A percentile compares a stretch with the other conserved stretches of the same genome.
Evolutionary conservation across 2,888 invertebrate species (phyloP).

Genomic region (Dascillus cervinus): DNA sequence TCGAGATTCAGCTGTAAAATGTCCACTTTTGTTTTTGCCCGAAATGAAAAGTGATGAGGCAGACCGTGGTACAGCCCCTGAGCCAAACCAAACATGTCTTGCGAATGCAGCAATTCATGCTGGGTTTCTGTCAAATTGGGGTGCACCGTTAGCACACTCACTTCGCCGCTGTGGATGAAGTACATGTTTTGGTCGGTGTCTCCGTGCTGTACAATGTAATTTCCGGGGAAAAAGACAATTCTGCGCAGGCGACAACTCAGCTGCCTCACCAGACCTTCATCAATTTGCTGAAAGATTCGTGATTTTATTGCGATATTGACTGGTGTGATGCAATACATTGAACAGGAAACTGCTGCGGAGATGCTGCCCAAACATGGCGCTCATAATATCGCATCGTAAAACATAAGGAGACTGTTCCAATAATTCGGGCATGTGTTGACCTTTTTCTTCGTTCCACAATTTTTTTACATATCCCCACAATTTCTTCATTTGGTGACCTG

Average conservation of each 20-base stretch:
- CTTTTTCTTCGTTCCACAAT: conserved; percentile 7
- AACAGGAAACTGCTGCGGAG: conserved; percentile 6
- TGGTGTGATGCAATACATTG: conserved; percentile 1
- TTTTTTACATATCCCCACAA: conserved; percentile 41
- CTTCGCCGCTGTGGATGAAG: conserved; percentile 50
- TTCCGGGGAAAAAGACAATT: conserved; percentile 48
- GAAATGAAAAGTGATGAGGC: conserved; percentile 48
- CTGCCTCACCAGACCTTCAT: conserved; percentile 46
- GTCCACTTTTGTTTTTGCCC: conserved; percentile 47
- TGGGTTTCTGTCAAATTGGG: conserved; percentile 43
- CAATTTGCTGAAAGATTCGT: conserved; percentile 41
- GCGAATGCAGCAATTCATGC: conserved; percentile 46
- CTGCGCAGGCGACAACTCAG: conserved; percentile 45
- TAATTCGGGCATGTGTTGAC: conserved; percentile 6
- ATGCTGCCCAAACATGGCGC: conserved; percentile 7
- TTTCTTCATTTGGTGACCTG: conserved; percentile 38
- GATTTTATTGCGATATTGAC: background rate
- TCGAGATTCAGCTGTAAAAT: conserved; percentile 46
- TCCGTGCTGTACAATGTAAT: conserved; percentile 50
- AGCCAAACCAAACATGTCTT: conserved; percentile 50
- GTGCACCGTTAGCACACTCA: conserved; percentile 43
- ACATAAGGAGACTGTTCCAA: conserved; percentile 6
- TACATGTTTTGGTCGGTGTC: conserved; percentile 51
- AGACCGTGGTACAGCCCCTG: conserved; percentile 49
- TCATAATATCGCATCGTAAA: conserved; percentile 8